These are phyloP conservation scores for Anodontia alba DNA, from an alignment of 2,888 invertebrate genomes.

Conservation along the genomic window DNA sequence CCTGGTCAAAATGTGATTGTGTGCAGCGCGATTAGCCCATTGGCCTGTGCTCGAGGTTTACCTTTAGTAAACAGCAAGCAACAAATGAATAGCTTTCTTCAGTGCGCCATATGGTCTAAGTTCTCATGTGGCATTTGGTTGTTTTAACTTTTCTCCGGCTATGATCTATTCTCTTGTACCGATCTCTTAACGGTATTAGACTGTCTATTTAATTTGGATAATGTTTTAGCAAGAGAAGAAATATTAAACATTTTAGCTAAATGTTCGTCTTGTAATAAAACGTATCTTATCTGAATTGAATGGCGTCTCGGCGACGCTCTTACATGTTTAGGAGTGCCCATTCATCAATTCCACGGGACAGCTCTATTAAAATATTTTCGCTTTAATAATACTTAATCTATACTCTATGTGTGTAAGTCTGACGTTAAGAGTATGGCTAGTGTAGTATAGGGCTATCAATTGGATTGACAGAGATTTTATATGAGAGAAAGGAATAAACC, in stretches of 20 bases:
- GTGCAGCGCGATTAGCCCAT: too few relatives aligned
- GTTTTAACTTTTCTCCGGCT: too few relatives aligned
- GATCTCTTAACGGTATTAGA: too few relatives aligned
- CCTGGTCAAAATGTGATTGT: too few relatives aligned
- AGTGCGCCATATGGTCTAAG: too few relatives aligned
- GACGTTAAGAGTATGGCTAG: slow-evolving; percentile 7
- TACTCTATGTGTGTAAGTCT: background rate
- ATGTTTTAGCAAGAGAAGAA: too few relatives aligned
- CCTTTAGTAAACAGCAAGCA: too few relatives aligned
- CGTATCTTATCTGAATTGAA: slow-evolving; percentile 9
- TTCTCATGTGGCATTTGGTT: too few relatives aligned
- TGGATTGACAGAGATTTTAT: slow-evolving; percentile 1
- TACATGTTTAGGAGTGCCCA: background rate
- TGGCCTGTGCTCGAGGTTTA: too few relatives aligned
- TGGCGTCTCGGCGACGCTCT: slow-evolving; percentile 8
- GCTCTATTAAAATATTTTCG: slow-evolving; percentile 3
- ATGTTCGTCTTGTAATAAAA: background rate
- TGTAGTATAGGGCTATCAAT: slow-evolving; percentile 1
- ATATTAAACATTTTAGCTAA: background rate
- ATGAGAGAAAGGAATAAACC: background rate
- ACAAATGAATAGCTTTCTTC: too few relatives aligned
- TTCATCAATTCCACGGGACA: slow-evolving; percentile 5
- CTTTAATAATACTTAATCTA: slow-evolving; percentile 10
- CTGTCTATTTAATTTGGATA: too few relatives aligned
- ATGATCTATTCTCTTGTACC: too few relatives aligned